Conservation (phyloP, 1,140 invertebrate species). For the Zaprionus inermis region DNA sequence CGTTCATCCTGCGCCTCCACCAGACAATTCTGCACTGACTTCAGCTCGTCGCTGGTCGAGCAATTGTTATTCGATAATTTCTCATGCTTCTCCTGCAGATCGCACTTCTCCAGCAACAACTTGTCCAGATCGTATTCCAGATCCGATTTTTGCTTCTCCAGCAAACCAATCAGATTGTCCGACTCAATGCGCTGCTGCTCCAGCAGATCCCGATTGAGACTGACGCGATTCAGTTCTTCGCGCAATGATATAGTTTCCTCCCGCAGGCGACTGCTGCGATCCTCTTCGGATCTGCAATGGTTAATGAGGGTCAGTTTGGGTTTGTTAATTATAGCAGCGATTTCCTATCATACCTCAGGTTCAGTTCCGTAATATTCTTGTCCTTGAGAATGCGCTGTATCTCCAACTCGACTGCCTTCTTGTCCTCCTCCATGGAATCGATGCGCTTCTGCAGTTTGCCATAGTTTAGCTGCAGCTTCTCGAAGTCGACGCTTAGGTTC, state of each 20-base stretch:
- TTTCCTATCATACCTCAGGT: slow-evolving; percentile 73
- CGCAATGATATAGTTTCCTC: slow-evolving; percentile 90
- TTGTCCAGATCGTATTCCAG: slow-evolving; percentile 91
- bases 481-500: slow-evolving; percentile 89
- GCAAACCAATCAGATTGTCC: slow-evolving; percentile 88
- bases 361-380: slow-evolving; percentile 86
- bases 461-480: slow-evolving; percentile 90
- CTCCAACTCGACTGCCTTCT: slow-evolving; percentile 89
- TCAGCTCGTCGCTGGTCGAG: slow-evolving; percentile 89
- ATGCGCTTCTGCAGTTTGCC: slow-evolving; percentile 89
- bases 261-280: slow-evolving; percentile 89
- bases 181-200: slow-evolving; percentile 92
- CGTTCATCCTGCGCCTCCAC: slow-evolving; percentile 89
- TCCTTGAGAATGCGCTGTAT: slow-evolving; percentile 89
- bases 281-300: slow-evolving; percentile 88
- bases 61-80: slow-evolving; percentile 88
- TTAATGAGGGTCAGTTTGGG: neutral
- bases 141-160: slow-evolving; percentile 92
- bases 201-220: slow-evolving; percentile 89
- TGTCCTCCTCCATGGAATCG: slow-evolving; percentile 90
- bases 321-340: neutral
- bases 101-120: slow-evolving; percentile 88
- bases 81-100: slow-evolving; percentile 89
- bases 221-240: slow-evolving; percentile 90
- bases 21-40: slow-evolving; percentile 89